Conservation (phyloP, 2,113 vertebrate genomes). For the Spea bombifrons region DNA sequence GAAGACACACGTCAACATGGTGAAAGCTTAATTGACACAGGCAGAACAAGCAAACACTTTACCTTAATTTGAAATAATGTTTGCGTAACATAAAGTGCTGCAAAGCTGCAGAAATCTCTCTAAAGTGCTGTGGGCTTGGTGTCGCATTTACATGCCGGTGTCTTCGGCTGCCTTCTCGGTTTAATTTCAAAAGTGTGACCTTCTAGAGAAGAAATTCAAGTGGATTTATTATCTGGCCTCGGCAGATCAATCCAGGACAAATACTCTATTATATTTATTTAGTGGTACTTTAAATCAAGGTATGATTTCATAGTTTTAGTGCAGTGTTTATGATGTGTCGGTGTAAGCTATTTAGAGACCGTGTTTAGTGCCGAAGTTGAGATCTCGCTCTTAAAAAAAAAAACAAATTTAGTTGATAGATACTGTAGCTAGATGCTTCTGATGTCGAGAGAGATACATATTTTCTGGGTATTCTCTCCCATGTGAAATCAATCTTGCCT, state of each 20-base stretch:
- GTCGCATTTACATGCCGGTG: slow-evolving; percentile 33
- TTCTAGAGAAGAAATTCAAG: slow-evolving; percentile 10
- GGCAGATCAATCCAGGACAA: neutral
- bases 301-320: neutral
- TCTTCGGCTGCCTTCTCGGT: slow-evolving; percentile 24
- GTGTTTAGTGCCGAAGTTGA: neutral
- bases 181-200: slow-evolving; percentile 39
- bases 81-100: slow-evolving; percentile 27
- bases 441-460: neutral
- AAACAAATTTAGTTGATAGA: neutral
- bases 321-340: neutral
- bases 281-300: neutral
- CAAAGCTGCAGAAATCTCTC: slow-evolving; percentile 30
- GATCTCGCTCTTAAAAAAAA: neutral
- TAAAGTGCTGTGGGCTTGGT: slow-evolving; percentile 24
- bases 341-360: neutral
- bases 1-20: slow-evolving; percentile 12
- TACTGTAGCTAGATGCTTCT: neutral
- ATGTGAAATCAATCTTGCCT: slow-evolving; percentile 2
- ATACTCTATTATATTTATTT: neutral
- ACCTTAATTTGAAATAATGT: slow-evolving; percentile 38
- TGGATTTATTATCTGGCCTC: neutral
- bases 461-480: neutral
- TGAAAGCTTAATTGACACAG: slow-evolving; percentile 28
- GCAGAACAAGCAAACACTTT: slow-evolving; percentile 35